Evolutionary conservation across 2,888 invertebrate species (phyloP), one percentile per base, ranked within the genome.

Genomic region (Leptarthrus brevirostris): DNA sequence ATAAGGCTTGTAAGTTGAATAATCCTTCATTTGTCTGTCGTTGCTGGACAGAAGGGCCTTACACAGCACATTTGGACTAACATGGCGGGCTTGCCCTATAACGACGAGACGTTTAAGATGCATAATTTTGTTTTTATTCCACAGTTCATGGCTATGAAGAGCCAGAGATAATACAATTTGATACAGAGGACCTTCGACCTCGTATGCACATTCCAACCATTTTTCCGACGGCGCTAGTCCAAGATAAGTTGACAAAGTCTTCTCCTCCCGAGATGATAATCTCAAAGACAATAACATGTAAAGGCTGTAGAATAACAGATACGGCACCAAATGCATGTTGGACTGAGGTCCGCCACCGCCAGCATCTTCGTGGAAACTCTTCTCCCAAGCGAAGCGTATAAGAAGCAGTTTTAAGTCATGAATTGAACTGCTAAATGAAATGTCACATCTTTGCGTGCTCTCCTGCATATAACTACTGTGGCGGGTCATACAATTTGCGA

Each of bases 321-420:
- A 97, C 6, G 98, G 98, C 77, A 97, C 90, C 80, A 98, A 91
- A 86, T 98, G 96, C 92, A 98, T 93, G 86, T 98, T 98, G 77
- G 97, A 97, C 81, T 97, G 96, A 12, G 97, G 95, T 1, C 97
- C 98, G 79, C 96, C 96, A 78, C 96, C 99, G 16, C 98, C 97
- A 1, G 97, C 96, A 86, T 98, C 98, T 83, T 97, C 97, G 84
- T 97, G 97, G 88, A 98, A 98, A 76, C 95, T 94, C 82, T 94
- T 94, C 80, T 96, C 97, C 84, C 94, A 92, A 0, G 97, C 94
- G 86, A 98, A 97, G 74, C 96, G 89, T 79, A 93, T 83, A 75
- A 98, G 85, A 73, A 98, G 86, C 79, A 97, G 87, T 86, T 98
- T 98, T 79, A 98, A 86, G 86, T 98, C 98, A 85, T 97, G 97